Evolutionary conservation across 1,140 invertebrate genomes (phyloP).

Genomic region (Temnothorax nylanderi): DNA sequence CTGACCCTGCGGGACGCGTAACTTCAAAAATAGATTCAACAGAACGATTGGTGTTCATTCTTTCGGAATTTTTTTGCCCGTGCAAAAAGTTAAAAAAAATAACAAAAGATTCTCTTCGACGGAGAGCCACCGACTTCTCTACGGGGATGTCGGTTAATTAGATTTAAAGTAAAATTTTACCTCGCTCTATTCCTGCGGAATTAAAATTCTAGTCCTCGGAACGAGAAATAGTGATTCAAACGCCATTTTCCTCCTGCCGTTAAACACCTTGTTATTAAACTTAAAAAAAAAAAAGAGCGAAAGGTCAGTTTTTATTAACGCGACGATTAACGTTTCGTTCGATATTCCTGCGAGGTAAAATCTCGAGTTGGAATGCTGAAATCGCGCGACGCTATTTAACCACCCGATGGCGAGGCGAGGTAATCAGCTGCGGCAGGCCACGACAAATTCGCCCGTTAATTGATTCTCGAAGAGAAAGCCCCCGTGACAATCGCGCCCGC

Average conservation of each 20-base stretch:
- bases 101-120: background rate
- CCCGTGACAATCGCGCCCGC: background rate
- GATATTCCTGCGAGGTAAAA: background rate
- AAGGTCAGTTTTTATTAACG: background rate
- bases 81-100: conserved; percentile 9
- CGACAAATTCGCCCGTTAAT: conserved; percentile 24
- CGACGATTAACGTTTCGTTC: background rate
- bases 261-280: background rate
- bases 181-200: background rate
- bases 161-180: conserved; percentile 5
- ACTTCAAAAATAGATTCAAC: conserved; percentile 27
- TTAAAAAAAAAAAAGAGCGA: background rate
- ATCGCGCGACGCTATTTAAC: background rate
- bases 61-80: background rate
- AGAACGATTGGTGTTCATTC: background rate
- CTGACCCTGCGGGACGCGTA: background rate
- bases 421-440: background rate
- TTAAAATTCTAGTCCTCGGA: conserved; percentile 3
- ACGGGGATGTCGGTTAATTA: background rate
- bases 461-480: conserved; percentile 23
- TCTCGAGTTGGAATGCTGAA: background rate
- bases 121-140: background rate
- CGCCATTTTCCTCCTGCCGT: background rate
- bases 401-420: background rate
- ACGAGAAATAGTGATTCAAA: background rate